Base-by-base conservation (phyloP, 2,888 invertebrate genomes). In the Andrena praecox region DNA sequence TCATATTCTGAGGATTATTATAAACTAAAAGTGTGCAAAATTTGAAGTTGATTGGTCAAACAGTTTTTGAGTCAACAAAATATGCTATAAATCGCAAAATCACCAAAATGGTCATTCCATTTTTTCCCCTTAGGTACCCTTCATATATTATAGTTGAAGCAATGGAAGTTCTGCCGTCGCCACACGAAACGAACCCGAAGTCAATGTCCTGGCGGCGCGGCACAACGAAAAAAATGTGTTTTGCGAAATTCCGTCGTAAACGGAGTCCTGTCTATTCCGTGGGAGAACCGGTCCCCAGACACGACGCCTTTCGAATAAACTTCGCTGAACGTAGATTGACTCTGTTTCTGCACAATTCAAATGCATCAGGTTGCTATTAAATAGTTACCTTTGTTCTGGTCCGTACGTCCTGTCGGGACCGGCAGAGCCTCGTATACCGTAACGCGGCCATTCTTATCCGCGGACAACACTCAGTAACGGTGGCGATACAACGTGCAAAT, bases 191-290 rank as follows among this genome's bases (percentile, higher is more conserved):
- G 56, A 56, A 27, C 31, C 2, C 7, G 52, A 33, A 54, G 60
- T 20, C 66, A 54, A 48, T 33, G 66, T 8, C 33, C 59, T n/a
- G 20, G 64, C 59, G 66, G 29, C 31, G 67, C 60, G 33, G 52
- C 60, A 2, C 62, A 27, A 60, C 6, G 48, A 31, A 69, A 78
- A 82, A 69, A 68, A 42, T 2, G 20, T 10, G 59, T 66, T 81
- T 89, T 79, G 85, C 82, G 77, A 89, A 85, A 85, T 84, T 87
- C 81, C 70, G 68, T 74, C 67, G 80, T 63, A 62, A 80, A 79
- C 80, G 74, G 64, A 52, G 68, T 42, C 50, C 56, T 35, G 76
- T 42, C 80, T 70, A 72, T 29, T 60, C 60, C 67, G 87, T 88
- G 86, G 88, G 85, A 77, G 85, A 81, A 88, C 81, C 81, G 85